These are phyloP conservation scores for Hyles lineata DNA, from an alignment of 2,888 invertebrate species.

Conservation along the genomic window DNA sequence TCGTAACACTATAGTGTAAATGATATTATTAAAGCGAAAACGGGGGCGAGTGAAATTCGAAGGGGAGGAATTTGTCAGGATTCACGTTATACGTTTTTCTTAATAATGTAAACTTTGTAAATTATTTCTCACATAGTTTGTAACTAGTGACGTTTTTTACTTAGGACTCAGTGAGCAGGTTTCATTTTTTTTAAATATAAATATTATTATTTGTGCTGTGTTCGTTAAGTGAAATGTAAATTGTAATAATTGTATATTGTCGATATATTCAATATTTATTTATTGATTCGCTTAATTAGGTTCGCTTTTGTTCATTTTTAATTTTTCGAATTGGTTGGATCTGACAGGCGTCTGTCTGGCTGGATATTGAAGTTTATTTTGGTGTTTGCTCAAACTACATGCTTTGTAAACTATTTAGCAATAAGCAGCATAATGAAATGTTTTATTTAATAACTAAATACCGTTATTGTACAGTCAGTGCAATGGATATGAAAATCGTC, in stretches of 20 bases:
- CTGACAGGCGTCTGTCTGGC: slow-evolving; percentile 40
- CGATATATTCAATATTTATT: slow-evolving; percentile 83
- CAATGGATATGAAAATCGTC: slow-evolving; percentile 25
- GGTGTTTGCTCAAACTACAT: slow-evolving; percentile 77
- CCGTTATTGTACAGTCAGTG: not conserved
- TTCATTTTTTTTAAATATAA: slow-evolving; percentile 61
- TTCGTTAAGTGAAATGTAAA: slow-evolving; percentile 83
- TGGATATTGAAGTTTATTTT: slow-evolving; percentile 48
- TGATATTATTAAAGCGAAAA: slow-evolving; percentile 65
- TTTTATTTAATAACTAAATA: slow-evolving; percentile 11
- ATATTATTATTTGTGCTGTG: slow-evolving; percentile 80
- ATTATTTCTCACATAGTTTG: slow-evolving; percentile 79
- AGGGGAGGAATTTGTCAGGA: slow-evolving; percentile 71
- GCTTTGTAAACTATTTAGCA: slow-evolving; percentile 37
- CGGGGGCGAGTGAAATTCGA: slow-evolving; percentile 60
- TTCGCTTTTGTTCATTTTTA: slow-evolving; percentile 63
- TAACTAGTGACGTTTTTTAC: slow-evolving; percentile 76
- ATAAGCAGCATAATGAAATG: slow-evolving; percentile 13
- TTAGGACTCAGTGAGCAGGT: slow-evolving; percentile 76
- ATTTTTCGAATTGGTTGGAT: slow-evolving; percentile 64
- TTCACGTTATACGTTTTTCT: slow-evolving; percentile 81
- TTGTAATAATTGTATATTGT: slow-evolving; percentile 84
- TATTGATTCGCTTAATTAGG: slow-evolving; percentile 81
- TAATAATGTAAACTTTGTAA: slow-evolving; percentile 81
- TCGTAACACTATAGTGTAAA: slow-evolving; percentile 77